These are phyloP conservation scores for Silurus aristotelis DNA, from an alignment of 2,797 vertebrate species.

Conservation along the genomic window DNA sequence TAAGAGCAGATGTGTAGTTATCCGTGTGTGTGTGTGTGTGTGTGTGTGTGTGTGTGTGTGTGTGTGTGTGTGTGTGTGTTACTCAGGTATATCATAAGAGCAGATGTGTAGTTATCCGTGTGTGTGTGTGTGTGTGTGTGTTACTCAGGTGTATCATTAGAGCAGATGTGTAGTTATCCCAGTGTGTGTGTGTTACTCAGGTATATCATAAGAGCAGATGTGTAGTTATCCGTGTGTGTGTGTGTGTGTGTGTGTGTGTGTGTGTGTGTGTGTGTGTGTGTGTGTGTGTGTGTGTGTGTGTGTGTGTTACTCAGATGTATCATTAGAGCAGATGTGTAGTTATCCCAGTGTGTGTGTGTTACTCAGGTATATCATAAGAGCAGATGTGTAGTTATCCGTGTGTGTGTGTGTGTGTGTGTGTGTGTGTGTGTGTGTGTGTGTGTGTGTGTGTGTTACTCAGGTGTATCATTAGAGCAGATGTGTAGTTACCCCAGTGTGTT, in stretches of 20 bases:
- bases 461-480: neutral
- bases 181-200: neutral
- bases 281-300: too few relatives aligned
- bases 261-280: too few relatives aligned
- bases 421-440: neutral
- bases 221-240: neutral
- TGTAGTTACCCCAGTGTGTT: neutral
- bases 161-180: neutral
- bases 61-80: neutral
- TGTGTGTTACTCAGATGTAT: neutral
- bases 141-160: neutral
- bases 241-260: neutral
- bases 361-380: neutral
- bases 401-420: neutral
- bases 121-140: neutral
- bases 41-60: neutral
- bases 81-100: neutral
- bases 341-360: neutral
- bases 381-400: neutral
- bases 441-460: neutral
- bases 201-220: neutral
- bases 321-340: neutral
- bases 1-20: neutral
- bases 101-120: neutral
- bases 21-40: neutral